These are phyloP conservation scores for Strongylocentrotus purpuratus DNA, from an alignment of 35 echinoderm and acorn worm genomes.

Conservation along the genomic window DNA sequence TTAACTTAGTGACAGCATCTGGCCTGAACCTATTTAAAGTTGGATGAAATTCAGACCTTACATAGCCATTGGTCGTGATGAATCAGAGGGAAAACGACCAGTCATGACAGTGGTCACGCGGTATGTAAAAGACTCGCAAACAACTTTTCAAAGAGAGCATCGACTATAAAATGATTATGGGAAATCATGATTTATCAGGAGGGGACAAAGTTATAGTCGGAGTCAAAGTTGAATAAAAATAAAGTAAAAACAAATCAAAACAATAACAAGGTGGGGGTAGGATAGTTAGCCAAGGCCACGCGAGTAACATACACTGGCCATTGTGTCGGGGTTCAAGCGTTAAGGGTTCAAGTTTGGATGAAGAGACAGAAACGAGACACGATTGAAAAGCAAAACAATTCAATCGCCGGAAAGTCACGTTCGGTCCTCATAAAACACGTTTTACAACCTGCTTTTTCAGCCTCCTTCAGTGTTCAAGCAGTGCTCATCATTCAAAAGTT, in stretches of 20 bases:
- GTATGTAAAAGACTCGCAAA: not conserved
- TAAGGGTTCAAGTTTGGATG: not conserved
- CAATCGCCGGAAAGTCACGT: not conserved
- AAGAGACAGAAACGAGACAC: not conserved
- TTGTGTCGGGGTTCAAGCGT: not conserved
- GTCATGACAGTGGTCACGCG: too few species aligned
- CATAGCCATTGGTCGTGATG: too few species aligned
- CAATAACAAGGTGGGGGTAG: not conserved
- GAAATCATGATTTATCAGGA: not conserved
- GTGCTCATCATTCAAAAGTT: not conserved
- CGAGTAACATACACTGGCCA: not conserved
- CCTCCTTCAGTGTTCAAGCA: slow-evolving; percentile 1
- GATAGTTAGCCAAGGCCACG: not conserved
- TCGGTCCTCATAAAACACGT: not conserved
- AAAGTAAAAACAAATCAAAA: not conserved
- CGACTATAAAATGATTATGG: not conserved
- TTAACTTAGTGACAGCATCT: too few species aligned
- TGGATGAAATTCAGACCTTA: too few species aligned
- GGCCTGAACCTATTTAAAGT: too few species aligned
- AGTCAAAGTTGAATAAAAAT: not conserved
- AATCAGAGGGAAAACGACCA: too few species aligned
- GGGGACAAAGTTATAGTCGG: not conserved
- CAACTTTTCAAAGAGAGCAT: not conserved
- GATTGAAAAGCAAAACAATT: not conserved
- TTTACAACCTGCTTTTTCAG: slow-evolving; percentile 17